Percentiles rank a stretch among this genome's conserved stretches.
These are phyloP conservation scores for Coracopsis vasa DNA, from an alignment of 2,113 vertebrate genomes.

Conservation along the genomic window DNA sequence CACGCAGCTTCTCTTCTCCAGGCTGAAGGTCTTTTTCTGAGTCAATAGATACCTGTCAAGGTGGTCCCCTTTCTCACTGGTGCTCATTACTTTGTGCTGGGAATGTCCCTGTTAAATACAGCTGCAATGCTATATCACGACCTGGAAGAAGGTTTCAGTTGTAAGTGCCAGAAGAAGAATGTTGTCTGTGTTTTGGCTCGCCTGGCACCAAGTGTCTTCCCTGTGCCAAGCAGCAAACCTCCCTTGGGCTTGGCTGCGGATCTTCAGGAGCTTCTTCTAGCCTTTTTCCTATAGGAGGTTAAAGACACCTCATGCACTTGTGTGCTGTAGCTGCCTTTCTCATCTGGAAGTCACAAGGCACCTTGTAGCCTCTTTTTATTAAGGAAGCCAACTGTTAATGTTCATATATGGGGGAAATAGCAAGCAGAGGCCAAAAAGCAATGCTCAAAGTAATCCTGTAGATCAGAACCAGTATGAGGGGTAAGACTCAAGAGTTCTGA, in stretches of 20 bases:
- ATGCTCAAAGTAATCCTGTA: background rate
- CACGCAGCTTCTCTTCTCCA: background rate
- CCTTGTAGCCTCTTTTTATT: background rate
- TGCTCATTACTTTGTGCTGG: background rate
- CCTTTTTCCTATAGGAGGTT: background rate
- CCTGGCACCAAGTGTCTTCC: background rate
- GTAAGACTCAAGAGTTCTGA: background rate
- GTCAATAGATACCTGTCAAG: background rate
- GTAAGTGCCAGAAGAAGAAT: background rate
- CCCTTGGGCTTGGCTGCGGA: background rate
- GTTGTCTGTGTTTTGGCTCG: background rate
- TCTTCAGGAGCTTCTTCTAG: background rate
- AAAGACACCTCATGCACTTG: background rate
- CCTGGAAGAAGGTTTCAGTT: background rate
- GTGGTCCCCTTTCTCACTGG: background rate
- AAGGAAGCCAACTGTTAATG: background rate
- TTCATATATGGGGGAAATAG: fast-evolving
- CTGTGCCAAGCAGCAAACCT: background rate
- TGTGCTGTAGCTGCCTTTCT: background rate
- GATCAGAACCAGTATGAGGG: background rate
- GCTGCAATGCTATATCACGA: background rate
- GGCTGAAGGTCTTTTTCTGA: background rate
- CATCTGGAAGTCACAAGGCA: background rate
- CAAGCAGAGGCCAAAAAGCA: background rate
- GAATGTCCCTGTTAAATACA: background rate